Evolutionary conservation across 2,888 invertebrate species (phyloP), one percentile per base, ranked within the genome.

Genomic region (Troides oblongomaculatus): DNA sequence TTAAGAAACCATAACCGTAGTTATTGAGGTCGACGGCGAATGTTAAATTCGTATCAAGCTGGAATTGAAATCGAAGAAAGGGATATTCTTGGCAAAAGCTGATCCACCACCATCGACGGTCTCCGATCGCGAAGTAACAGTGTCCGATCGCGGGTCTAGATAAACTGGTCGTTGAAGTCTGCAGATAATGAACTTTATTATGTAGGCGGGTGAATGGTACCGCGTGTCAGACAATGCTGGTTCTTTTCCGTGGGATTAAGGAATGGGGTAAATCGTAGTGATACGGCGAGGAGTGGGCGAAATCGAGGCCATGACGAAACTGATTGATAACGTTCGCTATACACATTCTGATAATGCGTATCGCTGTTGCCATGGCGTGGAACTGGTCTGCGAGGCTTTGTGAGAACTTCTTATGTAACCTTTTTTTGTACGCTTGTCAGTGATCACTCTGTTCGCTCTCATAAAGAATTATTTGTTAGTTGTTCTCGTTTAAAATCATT

Each of bases 291-390:
- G 88, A 82, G 88, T 87, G 88, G 90, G 88, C 83, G 77, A 77
- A 84, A 89, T 89, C 79, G 88, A 81, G 90, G 90, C 79, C 90
- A 85, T 84, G 87, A 87, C 89, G 89, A 86, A 88, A 89, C 84
- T 87, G 89, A 89, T 89, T 90, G 90, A 91, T 92, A 90, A 89
- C 84, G 83, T 80, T 78, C 77, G 76, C 78, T 79, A 76, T 81
- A 81, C 83, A 81, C 80, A 83, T 82, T 74, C 79, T 82, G 83
- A 84, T 86, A 81, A 76, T 81, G 80, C 79, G 76, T 75, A 72
- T 74, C 75, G 76, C 75, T 82, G 87, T 88, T 86, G 82, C 89
- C 81, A 86, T 79, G 84, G 80, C 72, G 58, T 7, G 64, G 63
- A 17, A 23, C 10, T 30, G 58, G 57, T 39, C 39, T 39, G n/a